Base-by-base conservation (phyloP, 2,888 invertebrate genomes). In the Patella ulyssiponensis region DNA sequence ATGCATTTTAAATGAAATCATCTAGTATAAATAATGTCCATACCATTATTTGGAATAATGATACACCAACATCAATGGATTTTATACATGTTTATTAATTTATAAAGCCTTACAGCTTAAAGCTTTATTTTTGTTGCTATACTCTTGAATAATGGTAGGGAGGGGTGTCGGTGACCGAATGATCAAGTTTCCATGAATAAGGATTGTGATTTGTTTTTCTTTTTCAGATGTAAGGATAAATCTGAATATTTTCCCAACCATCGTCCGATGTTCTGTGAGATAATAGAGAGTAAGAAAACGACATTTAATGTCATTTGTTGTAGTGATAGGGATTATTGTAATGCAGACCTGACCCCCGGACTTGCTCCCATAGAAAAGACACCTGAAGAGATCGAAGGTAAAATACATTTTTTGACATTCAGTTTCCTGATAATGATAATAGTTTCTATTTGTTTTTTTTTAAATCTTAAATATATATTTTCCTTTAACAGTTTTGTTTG, bases 321-420 rank as follows among this genome's bases (percentile, higher is more conserved):
- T 73, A 81, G 83, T 23, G 82, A 85, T 69, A 69, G 75, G 11
- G 88, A 88, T 71, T 81, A 84, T 78, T 88, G 89, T 74, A 89
- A 89, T 76, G 74, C 77, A 75, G 75, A 80, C 2, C 77, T 86
- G 9, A 76, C 70, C n/a, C 87, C 88, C 3, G 82, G 83, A 17
- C 77, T 86, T 9, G 83, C 82, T 1, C 85, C 87, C 11, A 80
- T 82, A 0, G 23, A 20, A 14, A 80, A 80, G n/a, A 72, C 75
- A 52, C 52, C 69, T 17, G n/a, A 75, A 27, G 58, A 64, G 44
- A 64, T 71, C 2, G 69, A 27, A n/a, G 15, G 69, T 52, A 20
- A 51, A 12, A 2, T 33, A 14, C 12, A n/a, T 54, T 54, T 11
- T n/a, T 73, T 15, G 23, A 51, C 17, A 17, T 2, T 17, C 17